Evolutionary conservation across 2,797 vertebrate species (phyloP).

Genomic region (Lates japonicus): DNA sequence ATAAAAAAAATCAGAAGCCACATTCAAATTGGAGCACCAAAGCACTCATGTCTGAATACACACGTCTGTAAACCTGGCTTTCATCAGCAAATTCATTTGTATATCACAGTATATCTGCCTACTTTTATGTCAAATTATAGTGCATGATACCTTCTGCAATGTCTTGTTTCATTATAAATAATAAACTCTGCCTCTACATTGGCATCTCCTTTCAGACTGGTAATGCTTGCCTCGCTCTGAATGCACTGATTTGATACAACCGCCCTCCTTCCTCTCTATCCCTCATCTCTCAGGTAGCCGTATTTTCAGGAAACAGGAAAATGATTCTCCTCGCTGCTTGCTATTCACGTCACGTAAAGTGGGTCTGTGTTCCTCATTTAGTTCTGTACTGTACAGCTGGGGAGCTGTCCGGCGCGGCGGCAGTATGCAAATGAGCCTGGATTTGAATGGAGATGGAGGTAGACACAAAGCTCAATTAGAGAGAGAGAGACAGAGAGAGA

Average conservation of each 20-base stretch:
- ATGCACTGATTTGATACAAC: conserved; percentile 67
- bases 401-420: conserved; percentile 87
- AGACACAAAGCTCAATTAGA: conserved; percentile 90
- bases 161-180: conserved; percentile 51
- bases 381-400: conserved; percentile 89
- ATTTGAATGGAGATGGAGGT: conserved; percentile 87
- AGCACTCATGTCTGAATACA: conserved; percentile 3
- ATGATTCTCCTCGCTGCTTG: conserved; percentile 82
- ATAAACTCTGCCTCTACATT: conserved; percentile 41
- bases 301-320: conserved; percentile 71
- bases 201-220: conserved; percentile 45
- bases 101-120: conserved; percentile 24
- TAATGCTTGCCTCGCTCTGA: conserved; percentile 50
- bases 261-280: conserved; percentile 52
- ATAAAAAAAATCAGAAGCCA: background rate
- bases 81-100: conserved; percentile 12
- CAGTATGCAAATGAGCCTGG: conserved; percentile 90
- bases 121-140: conserved; percentile 36
- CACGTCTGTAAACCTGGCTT: conserved; percentile 7
- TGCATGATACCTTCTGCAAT: conserved; percentile 28
- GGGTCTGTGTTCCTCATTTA: conserved; percentile 92
- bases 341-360: conserved; percentile 94
- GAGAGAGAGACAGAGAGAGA: conserved; percentile 70
- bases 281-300: conserved; percentile 70
- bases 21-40: background rate